Evolutionary conservation across 2,888 invertebrate genomes (phyloP), one percentile per base, ranked within the genome.

Genomic region (Andrena marginata): DNA sequence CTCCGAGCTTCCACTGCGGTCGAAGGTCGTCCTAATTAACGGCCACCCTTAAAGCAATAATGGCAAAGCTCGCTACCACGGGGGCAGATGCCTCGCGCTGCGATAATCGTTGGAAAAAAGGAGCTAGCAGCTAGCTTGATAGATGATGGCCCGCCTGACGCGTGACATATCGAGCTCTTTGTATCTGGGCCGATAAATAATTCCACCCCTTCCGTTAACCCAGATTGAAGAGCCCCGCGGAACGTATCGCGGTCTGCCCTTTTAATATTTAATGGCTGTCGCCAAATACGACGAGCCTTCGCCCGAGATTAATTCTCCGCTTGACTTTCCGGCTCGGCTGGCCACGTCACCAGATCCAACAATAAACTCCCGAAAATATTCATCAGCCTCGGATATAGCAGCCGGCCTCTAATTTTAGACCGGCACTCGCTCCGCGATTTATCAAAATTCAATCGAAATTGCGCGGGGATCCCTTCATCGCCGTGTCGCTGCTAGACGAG

Each of bases 161-260:
- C 8, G 10, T 35, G 29, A 64, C 63, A 56, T 23, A 54, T 54
- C 68, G 73, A 42, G 35, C 10, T 26, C 29, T 31, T 42, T 59
- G 56, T 65, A 62, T 67, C 48, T 33, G n/a, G 26, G 29, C 23
- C 70, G 60, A 80, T 80, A 68, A 80, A 80, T 80, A 80, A 80
- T 80, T 80, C 80, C 16, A 26, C 75, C 6, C 54, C 62, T 62
- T 63, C 80, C 29, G 62, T 16, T 80, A 80, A 80, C 80, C 80
- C 63, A 67, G 80, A 80, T 80, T 68, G 80, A 68, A 80, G 56
- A 63, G 42, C 60, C 35, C 7, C 54, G 51, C 33, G 51, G 20
- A 29, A 63, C 54, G 54, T 65, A 31, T 26, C 35, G n/a, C 20
- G 26, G 33, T 48, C 13, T 23, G 31, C n/a, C 16, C 64, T 48